Base-by-base conservation (phyloP, 1,140 invertebrate genomes). In the Nautilus pompilius region DNA sequence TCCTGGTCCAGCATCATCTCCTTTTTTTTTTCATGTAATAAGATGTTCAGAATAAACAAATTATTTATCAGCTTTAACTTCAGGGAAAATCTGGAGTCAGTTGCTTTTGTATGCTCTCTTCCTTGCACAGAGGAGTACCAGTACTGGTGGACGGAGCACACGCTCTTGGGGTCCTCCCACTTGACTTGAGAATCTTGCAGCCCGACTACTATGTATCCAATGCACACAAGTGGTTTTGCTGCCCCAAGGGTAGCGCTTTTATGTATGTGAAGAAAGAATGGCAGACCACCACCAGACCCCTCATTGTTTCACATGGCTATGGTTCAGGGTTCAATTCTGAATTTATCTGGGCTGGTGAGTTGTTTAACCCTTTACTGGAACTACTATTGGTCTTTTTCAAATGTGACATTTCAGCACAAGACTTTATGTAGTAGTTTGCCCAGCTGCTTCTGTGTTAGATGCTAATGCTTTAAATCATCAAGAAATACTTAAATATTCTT, bases 151-250 rank as follows among this genome's bases (percentile, higher is more conserved):
- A 83, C 72, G 81, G 79, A 15, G 81, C 81, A 26, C 81, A 83
- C 73, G 76, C 72, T 5, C 59, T 83, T 24, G 80, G 80, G 34
- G 57, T 67, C 32, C 48, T 80, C 10, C 55, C 63, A 33, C 54
- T 80, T 8, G 53, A 77, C 51, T 54, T 82, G 10, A 49, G 22
- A 10, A 32, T 61, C n/a, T 61, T 80, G 20, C 63, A 72, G 48
- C 66, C 75, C 41, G 80, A 82, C 46, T 80, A 70, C 63, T 81
- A 81, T 65, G 71, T 78, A 0, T 75, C 78, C 26, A 82, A 82
- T 72, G 72, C 71, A 28, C 81, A 83, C 64, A 83, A 83, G 66
- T 83, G 81, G 81, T 72, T 83, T 22, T 80, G 75, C 62, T 70
- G 67, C 56, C 77, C 77, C 1, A 82, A 82, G 66, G 80, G 81